Conservation (phyloP, 2,888 invertebrate species). For the Blera fallax region DNA sequence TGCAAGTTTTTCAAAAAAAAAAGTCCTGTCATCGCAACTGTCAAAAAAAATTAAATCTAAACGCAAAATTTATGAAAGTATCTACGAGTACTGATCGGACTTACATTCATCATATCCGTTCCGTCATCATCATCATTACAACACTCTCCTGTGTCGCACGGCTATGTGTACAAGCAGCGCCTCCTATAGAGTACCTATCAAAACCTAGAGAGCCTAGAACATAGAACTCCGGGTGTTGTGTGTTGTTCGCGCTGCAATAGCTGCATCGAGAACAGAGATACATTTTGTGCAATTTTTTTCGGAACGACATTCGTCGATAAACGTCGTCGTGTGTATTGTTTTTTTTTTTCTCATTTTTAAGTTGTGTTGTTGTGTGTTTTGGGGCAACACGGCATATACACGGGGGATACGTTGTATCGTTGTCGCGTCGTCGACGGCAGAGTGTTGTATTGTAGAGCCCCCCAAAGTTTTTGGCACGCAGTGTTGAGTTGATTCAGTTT, state of each 20-base stretch:
- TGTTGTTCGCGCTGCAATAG: conserved; percentile 17
- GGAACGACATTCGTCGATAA: conserved; percentile 60
- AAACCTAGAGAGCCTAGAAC: conserved; percentile 32
- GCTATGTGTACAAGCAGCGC: conserved; percentile 6
- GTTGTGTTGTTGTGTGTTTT: conserved; percentile 48
- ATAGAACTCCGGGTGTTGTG: conserved; percentile 30
- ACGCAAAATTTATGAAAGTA: background rate
- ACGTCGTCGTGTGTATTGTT: conserved; percentile 57
- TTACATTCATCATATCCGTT: background rate
- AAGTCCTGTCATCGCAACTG: background rate
- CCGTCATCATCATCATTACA: conserved; percentile 35
- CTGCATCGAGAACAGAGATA: conserved; percentile 52
- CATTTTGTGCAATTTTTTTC: conserved; percentile 57
- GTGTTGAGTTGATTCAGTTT: conserved; percentile 53
- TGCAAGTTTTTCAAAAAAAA: background rate
- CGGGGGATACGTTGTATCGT: conserved; percentile 37
- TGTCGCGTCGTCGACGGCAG: background rate
- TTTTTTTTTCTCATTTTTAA: conserved; percentile 4
- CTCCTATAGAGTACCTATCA: conserved; percentile 18
- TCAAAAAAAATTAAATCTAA: conserved; percentile 13
- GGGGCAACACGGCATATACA: conserved; percentile 46
- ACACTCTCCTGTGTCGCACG: conserved; percentile 13
- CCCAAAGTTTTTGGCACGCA: conserved; percentile 55
- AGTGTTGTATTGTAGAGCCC: conserved; percentile 30
- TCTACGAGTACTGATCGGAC: conserved; percentile 29